Evolutionary conservation across 2,888 invertebrate genomes (phyloP).

Genomic region (Steromphala cineraria): DNA sequence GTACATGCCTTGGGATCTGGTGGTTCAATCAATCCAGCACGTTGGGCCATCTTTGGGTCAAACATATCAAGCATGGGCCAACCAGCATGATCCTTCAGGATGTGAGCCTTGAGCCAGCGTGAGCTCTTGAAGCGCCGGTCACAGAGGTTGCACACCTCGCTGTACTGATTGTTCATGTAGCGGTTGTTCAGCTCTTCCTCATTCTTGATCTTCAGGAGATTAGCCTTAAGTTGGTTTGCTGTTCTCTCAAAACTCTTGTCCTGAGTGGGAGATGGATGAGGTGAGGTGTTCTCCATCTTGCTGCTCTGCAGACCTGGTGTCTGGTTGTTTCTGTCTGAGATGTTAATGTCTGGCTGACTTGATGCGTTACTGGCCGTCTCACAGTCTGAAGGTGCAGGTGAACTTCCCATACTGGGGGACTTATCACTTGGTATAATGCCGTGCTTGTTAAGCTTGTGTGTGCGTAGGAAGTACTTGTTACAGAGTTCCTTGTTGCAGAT

Average conservation of each 20-base stretch:
- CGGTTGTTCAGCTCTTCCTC: conserved; percentile 43
- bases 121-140: conserved; percentile 61
- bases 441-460: conserved; percentile 75
- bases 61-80: conserved; percentile 48
- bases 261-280: conserved; percentile 12
- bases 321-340: conserved; percentile 43
- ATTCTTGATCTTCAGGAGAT: conserved; percentile 46
- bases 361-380: conserved; percentile 67
- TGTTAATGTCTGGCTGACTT: conserved; percentile 53
- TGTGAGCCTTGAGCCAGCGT: conserved; percentile 64
- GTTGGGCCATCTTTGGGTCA: conserved; percentile 36
- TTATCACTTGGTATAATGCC: conserved; percentile 70
- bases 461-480: conserved; percentile 75
- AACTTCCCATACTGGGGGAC: conserved; percentile 55
- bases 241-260: conserved; percentile 26
- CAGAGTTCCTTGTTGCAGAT: conserved; percentile 75
- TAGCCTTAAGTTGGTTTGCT: conserved; percentile 35
- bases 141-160: conserved; percentile 63
- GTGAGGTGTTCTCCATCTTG: conserved; percentile 42
- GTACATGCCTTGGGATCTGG: conserved; percentile 63
- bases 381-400: conserved; percentile 61
- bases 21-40: not conserved
- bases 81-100: conserved; percentile 63
- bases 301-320: conserved; percentile 43
- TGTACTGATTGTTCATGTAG: conserved; percentile 48